phyloP scores from a whole-genome alignment of 2,888 invertebrate species.

The Gortyna flavago region DNA sequence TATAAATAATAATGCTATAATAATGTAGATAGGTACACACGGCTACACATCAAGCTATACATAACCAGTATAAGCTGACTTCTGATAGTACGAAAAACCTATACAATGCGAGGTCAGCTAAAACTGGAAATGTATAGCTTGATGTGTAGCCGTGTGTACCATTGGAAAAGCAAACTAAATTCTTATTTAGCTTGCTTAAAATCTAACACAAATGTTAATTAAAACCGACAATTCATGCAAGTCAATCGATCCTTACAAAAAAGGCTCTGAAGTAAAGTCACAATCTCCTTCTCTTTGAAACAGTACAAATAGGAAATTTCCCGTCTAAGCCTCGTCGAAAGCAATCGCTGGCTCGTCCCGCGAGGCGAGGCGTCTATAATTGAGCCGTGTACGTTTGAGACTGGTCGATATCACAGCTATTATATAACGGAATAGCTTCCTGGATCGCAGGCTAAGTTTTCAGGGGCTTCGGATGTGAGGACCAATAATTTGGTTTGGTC shows the following conservation, averaged over 20 bases:
- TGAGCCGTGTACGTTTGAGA: constrained; percentile 53
- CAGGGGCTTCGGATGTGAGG: constrained; percentile 6
- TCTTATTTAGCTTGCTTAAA: too few relatives aligned
- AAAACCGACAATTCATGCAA: neutral
- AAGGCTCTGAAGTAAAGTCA: neutral
- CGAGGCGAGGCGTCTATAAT: constrained; percentile 60
- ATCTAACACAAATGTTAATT: neutral
- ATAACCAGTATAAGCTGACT: too few relatives aligned
- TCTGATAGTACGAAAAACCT: too few relatives aligned
- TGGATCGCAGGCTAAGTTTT: constrained; percentile 24
- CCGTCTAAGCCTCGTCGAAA: constrained; percentile 49
- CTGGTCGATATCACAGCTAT: constrained; percentile 51
- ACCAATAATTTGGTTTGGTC: constrained; percentile 23
- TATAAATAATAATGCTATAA: neutral
- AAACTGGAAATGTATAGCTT: too few relatives aligned
- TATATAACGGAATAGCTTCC: constrained; percentile 45
- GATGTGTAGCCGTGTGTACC: too few relatives aligned
- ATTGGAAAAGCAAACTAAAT: neutral
- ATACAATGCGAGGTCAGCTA: too few relatives aligned
- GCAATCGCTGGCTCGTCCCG: constrained; percentile 59
- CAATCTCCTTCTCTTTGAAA: constrained; percentile 37
- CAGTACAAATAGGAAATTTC: constrained; percentile 54
- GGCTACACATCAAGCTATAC: too few relatives aligned
- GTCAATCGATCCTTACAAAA: constrained; percentile 6
- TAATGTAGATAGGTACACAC: too few relatives aligned